Percentiles rank a stretch among this genome's conserved stretches.
Conservation (phyloP, 2,113 vertebrate species). For the Myrmecobius fasciatus region DNA sequence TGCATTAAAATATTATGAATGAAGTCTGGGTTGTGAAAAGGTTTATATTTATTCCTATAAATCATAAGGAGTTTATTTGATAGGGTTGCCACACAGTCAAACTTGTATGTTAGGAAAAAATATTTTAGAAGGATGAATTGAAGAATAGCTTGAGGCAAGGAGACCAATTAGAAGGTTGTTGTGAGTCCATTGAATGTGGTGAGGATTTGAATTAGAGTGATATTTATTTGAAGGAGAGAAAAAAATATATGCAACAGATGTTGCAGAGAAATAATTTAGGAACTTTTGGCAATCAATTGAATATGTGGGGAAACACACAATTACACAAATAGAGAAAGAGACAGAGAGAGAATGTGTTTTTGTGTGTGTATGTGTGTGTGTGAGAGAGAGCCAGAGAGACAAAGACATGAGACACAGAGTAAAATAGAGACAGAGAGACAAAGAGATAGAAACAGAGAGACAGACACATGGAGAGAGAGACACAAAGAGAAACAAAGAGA, state of each 20-base stretch:
- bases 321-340: not conserved
- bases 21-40: not conserved
- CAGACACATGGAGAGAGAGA: too few relatives aligned
- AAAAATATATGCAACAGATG: not conserved
- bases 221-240: not conserved
- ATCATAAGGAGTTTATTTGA: not conserved
- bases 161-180: not conserved
- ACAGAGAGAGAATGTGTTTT: too few relatives aligned
- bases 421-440: not conserved
- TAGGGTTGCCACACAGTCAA: not conserved
- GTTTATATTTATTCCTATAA: not conserved
- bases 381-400: not conserved
- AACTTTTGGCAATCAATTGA: not conserved
- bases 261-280: not conserved
- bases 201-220: not conserved
- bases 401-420: not conserved
- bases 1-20: not conserved
- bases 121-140: not conserved
- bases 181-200: not conserved
- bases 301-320: not conserved
- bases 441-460: not conserved
- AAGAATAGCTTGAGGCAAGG: not conserved
- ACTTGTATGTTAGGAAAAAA: not conserved
- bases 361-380: too few relatives aligned
- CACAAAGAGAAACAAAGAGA: not conserved